These are phyloP conservation scores for Irena cyanogastra DNA, from an alignment of 2,113 vertebrate genomes.

Conservation along the genomic window DNA sequence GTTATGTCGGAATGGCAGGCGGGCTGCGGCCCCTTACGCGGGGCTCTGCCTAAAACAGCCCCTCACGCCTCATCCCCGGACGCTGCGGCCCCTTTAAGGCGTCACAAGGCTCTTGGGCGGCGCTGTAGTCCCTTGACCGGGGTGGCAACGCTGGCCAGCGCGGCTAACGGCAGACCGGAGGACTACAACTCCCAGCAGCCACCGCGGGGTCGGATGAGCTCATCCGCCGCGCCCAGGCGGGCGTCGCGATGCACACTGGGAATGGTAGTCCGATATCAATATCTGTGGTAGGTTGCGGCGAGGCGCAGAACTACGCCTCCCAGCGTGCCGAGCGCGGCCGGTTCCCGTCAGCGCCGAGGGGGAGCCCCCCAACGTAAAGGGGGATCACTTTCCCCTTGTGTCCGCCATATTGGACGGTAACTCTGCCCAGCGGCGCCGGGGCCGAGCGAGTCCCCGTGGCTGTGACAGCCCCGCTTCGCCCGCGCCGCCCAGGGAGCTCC, in stretches of 20 bases:
- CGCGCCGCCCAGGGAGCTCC: constrained; percentile 15
- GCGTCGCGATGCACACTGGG: not conserved
- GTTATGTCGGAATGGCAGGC: accelerated
- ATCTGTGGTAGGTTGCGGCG: accelerated
- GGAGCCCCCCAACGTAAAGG: constrained; percentile 73
- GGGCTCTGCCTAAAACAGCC: too few species aligned
- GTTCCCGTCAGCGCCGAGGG: constrained; percentile 51
- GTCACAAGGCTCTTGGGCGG: not conserved
- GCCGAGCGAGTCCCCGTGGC: constrained; percentile 38
- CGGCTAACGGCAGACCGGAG: accelerated
- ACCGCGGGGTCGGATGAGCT: not conserved
- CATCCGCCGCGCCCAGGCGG: not conserved
- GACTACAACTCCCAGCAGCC: constrained; percentile 56
- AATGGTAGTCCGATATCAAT: not conserved
- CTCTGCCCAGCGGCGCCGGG: constrained; percentile 71
- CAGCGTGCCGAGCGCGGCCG: not conserved
- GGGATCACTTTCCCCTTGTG: constrained; percentile 80
- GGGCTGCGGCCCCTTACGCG: too few species aligned
- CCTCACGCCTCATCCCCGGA: not conserved
- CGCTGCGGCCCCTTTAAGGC: constrained; percentile 16
- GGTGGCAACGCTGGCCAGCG: not conserved
- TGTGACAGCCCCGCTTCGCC: constrained; percentile 44
- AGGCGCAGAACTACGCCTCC: not conserved
- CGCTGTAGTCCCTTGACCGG: not conserved
- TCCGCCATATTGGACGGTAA: constrained; percentile 81